Conservation (phyloP, 2,888 invertebrate genomes). For the Xylocampa areola region DNA sequence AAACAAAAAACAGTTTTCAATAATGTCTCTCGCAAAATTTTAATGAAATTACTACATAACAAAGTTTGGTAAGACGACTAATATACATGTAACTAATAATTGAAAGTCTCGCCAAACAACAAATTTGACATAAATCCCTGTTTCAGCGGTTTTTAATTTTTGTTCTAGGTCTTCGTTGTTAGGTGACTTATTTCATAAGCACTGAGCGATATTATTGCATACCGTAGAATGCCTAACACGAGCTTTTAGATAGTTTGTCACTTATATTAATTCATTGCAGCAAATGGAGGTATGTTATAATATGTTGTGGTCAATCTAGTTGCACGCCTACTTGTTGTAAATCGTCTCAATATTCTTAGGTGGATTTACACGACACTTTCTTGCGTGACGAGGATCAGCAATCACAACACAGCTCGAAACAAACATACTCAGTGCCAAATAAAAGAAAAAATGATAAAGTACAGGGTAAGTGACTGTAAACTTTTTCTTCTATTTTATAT, state of each 20-base stretch:
- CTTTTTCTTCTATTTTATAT: not conserved
- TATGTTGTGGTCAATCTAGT: conserved; percentile 18
- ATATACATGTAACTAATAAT: conserved; percentile 18
- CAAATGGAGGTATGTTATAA: conserved; percentile 79
- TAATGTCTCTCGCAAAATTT: conserved; percentile 84
- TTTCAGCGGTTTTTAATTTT: conserved; percentile 69
- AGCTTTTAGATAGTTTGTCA: conserved; percentile 60
- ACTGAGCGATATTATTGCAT: conserved; percentile 66
- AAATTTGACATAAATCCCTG: conserved; percentile 41
- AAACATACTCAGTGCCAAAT: conserved; percentile 62
- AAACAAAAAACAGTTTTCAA: conserved; percentile 86
- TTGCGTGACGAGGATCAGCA: conserved; percentile 76
- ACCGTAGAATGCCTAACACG: conserved; percentile 68
- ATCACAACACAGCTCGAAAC: conserved; percentile 69
- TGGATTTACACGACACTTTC: conserved; percentile 74
- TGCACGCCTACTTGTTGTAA: conserved; percentile 17
- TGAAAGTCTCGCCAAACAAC: conserved; percentile 20
- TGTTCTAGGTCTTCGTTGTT: conserved; percentile 73
- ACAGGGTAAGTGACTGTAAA: conserved; percentile 60
- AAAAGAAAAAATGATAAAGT: conserved; percentile 77
- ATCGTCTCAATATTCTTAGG: conserved; percentile 60
- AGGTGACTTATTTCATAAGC: conserved; percentile 64
- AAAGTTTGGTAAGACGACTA: conserved; percentile 71
- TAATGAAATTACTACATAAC: conserved; percentile 79
- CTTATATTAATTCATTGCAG: conserved; percentile 57